phyloP scores from a whole-genome alignment of 1,140 invertebrate genomes.

The Agrypnia vestita region DNA sequence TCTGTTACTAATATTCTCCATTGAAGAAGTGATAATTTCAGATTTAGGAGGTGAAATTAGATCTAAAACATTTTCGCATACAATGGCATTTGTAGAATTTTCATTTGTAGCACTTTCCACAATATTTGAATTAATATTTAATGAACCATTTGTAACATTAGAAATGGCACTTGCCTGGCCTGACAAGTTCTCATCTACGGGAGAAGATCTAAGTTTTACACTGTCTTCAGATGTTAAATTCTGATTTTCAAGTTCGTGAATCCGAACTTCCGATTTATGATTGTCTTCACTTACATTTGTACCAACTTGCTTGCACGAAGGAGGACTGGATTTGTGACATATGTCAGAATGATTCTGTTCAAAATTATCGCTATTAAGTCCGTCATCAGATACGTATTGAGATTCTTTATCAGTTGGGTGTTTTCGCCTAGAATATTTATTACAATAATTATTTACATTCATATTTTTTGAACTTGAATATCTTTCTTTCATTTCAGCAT shows the following conservation, averaged over 20 bases:
- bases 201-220: no score
- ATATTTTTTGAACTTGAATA: neutral
- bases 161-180: no score
- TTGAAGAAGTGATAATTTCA: neutral
- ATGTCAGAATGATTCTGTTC: neutral
- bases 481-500: neutral
- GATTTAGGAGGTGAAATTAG: neutral
- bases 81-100: neutral
- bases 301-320: no score
- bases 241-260: no score
- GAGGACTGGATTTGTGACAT: no score
- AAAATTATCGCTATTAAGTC: neutral
- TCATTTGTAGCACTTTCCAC: neutral
- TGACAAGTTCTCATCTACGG: no score
- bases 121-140: neutral
- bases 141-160: neutral
- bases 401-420: neutral
- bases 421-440: slow-evolving; percentile 25
- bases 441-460: neutral
- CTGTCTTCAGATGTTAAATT: no score
- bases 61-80: neutral
- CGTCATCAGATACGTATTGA: neutral
- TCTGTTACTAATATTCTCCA: neutral
- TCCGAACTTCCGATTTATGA: no score
- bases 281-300: no score